A percentile compares a stretch with the other conserved stretches of the same genome.
phyloP scores from a whole-genome alignment of 2,113 vertebrate species.

The Hystrix cristata region DNA sequence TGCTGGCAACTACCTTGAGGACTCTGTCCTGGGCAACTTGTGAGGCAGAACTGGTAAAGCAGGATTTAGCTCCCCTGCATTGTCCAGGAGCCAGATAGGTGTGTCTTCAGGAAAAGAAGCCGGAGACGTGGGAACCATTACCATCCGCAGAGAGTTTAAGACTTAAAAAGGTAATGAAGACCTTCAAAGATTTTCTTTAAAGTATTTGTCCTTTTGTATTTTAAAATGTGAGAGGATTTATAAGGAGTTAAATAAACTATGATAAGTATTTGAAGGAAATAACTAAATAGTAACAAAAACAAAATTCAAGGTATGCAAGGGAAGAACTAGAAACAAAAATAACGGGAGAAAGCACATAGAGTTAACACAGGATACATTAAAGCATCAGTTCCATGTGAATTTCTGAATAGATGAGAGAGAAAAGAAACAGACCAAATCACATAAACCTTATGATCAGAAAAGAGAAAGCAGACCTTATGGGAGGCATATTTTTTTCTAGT shows the following conservation, averaged over 20 bases:
- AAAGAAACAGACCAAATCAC: not conserved
- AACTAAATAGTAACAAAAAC: not conserved
- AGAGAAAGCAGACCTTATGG: not conserved
- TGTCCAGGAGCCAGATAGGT: conserved; percentile 42
- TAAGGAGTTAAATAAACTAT: not conserved
- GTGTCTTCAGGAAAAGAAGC: conserved; percentile 70
- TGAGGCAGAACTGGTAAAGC: conserved; percentile 68
- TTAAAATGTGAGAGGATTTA: not conserved
- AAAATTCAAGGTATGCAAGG: not conserved
- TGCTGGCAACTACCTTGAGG: not conserved
- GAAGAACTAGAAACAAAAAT: not conserved
- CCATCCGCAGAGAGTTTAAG: not conserved
- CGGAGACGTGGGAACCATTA: conserved; percentile 17
- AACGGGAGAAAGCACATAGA: not conserved
- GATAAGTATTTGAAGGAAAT: not conserved
- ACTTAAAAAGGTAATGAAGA: not conserved
- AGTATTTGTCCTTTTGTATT: not conserved
- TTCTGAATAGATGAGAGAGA: not conserved
- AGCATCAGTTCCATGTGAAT: not conserved
- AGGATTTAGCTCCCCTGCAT: conserved; percentile 22
- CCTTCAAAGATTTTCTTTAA: not conserved
- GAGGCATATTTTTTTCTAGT: not conserved
- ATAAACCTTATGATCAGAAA: conserved; percentile 1
- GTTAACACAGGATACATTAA: not conserved
- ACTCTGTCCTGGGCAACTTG: not conserved